A percentile compares a stretch with the other conserved stretches of the same genome.
Conservation (phyloP, 1,140 invertebrate genomes). For the Drosophila bipectinata region DNA sequence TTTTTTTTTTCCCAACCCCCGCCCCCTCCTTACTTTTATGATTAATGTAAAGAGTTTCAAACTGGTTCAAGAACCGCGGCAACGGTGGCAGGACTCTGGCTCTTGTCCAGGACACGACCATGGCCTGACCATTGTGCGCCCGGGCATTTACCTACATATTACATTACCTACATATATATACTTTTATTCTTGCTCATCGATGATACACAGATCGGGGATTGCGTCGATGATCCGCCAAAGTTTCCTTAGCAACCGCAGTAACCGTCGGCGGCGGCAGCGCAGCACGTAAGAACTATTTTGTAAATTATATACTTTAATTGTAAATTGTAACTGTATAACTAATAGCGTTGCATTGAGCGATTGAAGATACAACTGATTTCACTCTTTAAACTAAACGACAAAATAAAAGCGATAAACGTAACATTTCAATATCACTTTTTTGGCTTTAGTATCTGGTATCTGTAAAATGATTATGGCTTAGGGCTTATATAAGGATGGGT, state of each 20-base stretch:
- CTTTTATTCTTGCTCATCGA: conserved; percentile 39
- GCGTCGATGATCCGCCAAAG: conserved; percentile 30
- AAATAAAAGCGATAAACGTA: conserved; percentile 36
- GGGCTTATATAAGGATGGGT: too few relatives aligned
- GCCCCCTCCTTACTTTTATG: not conserved
- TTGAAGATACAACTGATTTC: conserved; percentile 52
- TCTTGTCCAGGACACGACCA: conserved; percentile 14
- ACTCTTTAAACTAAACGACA: conserved; percentile 32
- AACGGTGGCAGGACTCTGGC: conserved; percentile 3
- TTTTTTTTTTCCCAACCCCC: not conserved
- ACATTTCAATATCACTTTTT: conserved; percentile 1
- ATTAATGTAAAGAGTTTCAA: conserved; percentile 24
- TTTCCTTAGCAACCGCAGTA: conserved; percentile 42
- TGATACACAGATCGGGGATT: conserved; percentile 17
- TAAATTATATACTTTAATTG: conserved; percentile 44
- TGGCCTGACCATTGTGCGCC: not conserved
- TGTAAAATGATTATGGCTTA: too few relatives aligned
- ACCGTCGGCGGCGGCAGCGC: conserved; percentile 19
- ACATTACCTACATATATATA: conserved; percentile 8
- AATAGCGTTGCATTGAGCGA: conserved; percentile 58
- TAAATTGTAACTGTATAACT: conserved; percentile 60
- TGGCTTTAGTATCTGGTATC: not conserved
- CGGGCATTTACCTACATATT: conserved; percentile 21
- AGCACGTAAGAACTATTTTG: conserved; percentile 46
- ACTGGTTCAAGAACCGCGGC: not conserved